Conservation (phyloP, 2,888 invertebrate genomes). For the Dryomyza anilis region DNA sequence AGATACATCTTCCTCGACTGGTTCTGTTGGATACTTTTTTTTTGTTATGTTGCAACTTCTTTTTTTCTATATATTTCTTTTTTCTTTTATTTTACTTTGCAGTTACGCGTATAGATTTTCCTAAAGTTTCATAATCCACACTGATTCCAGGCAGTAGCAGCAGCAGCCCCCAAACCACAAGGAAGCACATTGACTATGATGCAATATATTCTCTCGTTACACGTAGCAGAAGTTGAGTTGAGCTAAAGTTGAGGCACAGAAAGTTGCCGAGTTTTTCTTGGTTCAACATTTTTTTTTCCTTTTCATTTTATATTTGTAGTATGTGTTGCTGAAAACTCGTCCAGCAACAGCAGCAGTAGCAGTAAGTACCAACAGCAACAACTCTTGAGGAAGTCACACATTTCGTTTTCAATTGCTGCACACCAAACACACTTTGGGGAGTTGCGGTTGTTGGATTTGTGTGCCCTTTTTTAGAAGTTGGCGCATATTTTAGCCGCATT, state of each 20-base stretch:
- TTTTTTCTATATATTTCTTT: constrained; percentile 11
- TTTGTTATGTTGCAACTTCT: not conserved
- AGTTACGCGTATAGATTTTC: too few relatives aligned
- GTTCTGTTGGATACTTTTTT: not conserved
- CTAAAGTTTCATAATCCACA: constrained; percentile 21
- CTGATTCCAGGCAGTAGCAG: constrained; percentile 6
- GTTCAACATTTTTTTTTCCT: not conserved
- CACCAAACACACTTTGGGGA: too few relatives aligned
- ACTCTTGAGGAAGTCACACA: too few relatives aligned
- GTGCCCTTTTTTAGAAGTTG: too few relatives aligned
- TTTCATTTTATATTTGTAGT: not conserved
- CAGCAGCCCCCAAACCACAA: not conserved
- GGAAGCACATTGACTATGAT: constrained; percentile 12
- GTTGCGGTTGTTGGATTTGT: too few relatives aligned
- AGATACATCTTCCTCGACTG: too few relatives aligned
- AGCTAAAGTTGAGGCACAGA: not conserved
- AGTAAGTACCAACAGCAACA: too few relatives aligned
- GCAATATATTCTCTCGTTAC: constrained; percentile 18
- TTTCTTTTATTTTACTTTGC: too few relatives aligned
- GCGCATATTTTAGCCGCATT: too few relatives aligned
- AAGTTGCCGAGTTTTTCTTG: not conserved
- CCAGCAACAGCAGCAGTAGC: too few relatives aligned
- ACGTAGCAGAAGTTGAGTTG: not conserved
- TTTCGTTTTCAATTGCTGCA: too few relatives aligned
- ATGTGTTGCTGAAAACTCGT: not conserved